Base-by-base conservation (phyloP, 2,797 vertebrate species). In the Microhierax caerulescens region DNA sequence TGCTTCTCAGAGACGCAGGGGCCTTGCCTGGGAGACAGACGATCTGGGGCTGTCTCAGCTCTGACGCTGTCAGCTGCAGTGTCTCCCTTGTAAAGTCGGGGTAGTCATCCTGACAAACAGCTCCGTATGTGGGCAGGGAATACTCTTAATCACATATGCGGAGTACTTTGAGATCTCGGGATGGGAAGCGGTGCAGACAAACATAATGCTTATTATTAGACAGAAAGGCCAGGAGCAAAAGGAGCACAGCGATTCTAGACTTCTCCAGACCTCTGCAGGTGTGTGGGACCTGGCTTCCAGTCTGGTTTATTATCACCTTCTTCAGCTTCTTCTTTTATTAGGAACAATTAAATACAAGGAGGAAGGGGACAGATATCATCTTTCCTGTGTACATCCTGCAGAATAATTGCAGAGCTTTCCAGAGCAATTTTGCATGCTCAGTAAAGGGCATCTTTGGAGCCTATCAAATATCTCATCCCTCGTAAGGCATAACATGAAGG, bases 101-200 rank as follows among this genome's bases (percentile, higher is more conserved):
- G 85, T 91, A 95, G 95, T 97, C 88, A 93, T 93, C 84, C 95
- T 95, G 85, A 94, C 94, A 91, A 95, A 93, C 80, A 95, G 88
- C 80, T 93, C 88, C n/a, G 37, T 47, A 85, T 48, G 88, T 93
- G 88, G 95, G 88, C 90, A 94, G 91, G 72, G 61, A 94, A 75
- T 28, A 72, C 84, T 96, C 92, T 94, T 93, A 88, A 95, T 93
- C 88, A 96, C 67, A 48, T 70, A 90, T 20, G 77, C 10, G 3
- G 81, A 89, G 88, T 74, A 87, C 94, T 93, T 77, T 39, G 73
- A 88, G 92, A 92, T 89, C 92, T 67, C 1, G 0, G 85, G 64
- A 85, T 74, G 86, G 68, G 50, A 89, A 94, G 53, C 1, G 0
- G 72, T 1, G 1, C 20, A 57, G 91, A 64, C 6, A 16, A 85